These are phyloP conservation scores for Antheraea yamamai DNA, from an alignment of 2,888 invertebrate genomes.

Conservation along the genomic window DNA sequence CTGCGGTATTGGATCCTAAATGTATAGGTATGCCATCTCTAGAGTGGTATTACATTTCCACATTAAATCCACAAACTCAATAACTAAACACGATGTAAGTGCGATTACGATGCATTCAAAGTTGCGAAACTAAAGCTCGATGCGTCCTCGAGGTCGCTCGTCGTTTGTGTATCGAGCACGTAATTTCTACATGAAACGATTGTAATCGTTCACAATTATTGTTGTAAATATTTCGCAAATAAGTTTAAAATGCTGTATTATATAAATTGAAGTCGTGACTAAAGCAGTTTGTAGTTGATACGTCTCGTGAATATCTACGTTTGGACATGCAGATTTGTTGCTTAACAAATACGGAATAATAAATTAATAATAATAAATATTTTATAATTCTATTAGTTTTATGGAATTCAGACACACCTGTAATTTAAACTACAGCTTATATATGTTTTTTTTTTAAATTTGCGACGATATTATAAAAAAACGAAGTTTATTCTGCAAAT, in stretches of 20 bases:
- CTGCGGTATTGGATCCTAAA: neutral
- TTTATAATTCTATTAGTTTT: neutral
- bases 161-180: conserved; percentile 5
- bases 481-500: too few relatives aligned
- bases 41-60: neutral
- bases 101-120: neutral
- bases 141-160: neutral
- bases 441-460: neutral
- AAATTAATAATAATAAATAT: too few relatives aligned
- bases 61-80: conserved; percentile 9
- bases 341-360: neutral
- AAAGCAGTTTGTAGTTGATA: neutral
- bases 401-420: neutral
- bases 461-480: neutral
- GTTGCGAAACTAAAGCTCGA: conserved; percentile 4
- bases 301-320: neutral
- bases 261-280: neutral
- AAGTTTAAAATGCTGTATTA: neutral
- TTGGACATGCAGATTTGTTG: neutral
- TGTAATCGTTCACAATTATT: neutral
- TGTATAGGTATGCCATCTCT: neutral
- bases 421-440: neutral
- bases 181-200: conserved; percentile 5
- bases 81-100: conserved; percentile 1
- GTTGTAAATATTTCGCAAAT: conserved; percentile 7